Base-by-base conservation (phyloP, 2,888 invertebrate genomes). In the Platycheirus albimanus region DNA sequence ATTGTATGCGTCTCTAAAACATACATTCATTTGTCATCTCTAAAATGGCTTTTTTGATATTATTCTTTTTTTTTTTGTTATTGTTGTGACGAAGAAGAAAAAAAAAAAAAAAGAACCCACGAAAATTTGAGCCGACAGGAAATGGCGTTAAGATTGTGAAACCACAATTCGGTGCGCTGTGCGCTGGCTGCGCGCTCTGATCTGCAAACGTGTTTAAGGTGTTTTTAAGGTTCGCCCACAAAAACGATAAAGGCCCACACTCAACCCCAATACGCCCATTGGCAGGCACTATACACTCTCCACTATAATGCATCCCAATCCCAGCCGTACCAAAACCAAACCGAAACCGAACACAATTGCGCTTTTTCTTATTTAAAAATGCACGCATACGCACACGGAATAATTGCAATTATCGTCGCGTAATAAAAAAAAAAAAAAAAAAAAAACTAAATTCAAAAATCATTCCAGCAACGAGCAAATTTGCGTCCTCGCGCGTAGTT, bases 161-260 rank as follows among this genome's bases (percentile, higher is more conserved):
- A 83, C 78, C 64, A 78, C 72, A 64, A 56, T 83, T 78, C 28
- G 64, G 72, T 69, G 77, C 66, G 76, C 70, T 81, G 77, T n/a
- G n/a, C n/a, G 71, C 71, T 81, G 77, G 66, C 66, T 71, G 75
- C 56, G n/a, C n/a, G 41, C 58, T 58, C 41, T 58, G 17, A 54
- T 58, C 49, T 49, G 51, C 61, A 63, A 61, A 71, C 71, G 51
- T 56, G 71, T 71, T 71, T 71, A 71, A 71, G 61, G 67, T 75
- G 43, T 67, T 67, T 80, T 70, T 63, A 83, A 72, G 83, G 78
- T 78, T 83, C 83, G 83, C 83, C 83, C 83, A 83, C 83, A 78
- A 83, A 83, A 83, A 78, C 78, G 83, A 83, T 83, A 83, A 83
- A 83, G 83, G 83, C 83, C 83, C 83, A 83, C 83, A 83, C 83